Percentiles rank a stretch among this genome's conserved stretches.
Conservation (phyloP, 2,113 vertebrate genomes). For the Tychaedon coryphoeus region DNA sequence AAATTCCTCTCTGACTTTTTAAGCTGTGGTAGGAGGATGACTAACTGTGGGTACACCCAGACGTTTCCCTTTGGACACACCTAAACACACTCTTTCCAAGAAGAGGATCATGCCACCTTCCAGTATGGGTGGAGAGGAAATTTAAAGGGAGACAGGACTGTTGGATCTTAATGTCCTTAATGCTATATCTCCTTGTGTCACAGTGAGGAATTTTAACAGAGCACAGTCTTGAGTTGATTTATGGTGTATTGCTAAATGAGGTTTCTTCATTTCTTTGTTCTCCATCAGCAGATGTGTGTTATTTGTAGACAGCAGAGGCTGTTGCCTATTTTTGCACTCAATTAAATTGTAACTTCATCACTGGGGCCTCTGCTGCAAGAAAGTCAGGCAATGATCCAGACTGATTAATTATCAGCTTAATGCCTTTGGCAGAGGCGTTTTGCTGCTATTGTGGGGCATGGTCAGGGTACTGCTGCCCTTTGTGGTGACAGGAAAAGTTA, state of each 20-base stretch:
- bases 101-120: conserved; percentile 57
- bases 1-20: conserved; percentile 1
- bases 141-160: background rate
- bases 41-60: conserved; percentile 52
- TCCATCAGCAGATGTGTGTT: conserved; percentile 7
- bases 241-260: background rate
- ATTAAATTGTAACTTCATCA: conserved; percentile 49
- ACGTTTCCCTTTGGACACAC: conserved; percentile 53
- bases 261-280: conserved; percentile 22
- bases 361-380: conserved; percentile 3
- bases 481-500: background rate
- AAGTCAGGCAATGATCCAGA: conserved; percentile 4
- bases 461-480: background rate
- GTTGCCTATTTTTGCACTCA: conserved; percentile 55
- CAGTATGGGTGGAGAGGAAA: conserved; percentile 17
- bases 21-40: conserved; percentile 41
- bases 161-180: background rate
- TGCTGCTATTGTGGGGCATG: background rate
- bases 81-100: conserved; percentile 54
- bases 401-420: conserved; percentile 51
- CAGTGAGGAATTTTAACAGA: background rate
- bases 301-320: conserved; percentile 36
- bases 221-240: background rate
- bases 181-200: fast-evolving
- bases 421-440: background rate